A percentile compares a stretch with the other conserved stretches of the same genome.
These are phyloP conservation scores for Caenorhabditis brenneri DNA, from an alignment of 1,140 invertebrate species.

Conservation along the genomic window DNA sequence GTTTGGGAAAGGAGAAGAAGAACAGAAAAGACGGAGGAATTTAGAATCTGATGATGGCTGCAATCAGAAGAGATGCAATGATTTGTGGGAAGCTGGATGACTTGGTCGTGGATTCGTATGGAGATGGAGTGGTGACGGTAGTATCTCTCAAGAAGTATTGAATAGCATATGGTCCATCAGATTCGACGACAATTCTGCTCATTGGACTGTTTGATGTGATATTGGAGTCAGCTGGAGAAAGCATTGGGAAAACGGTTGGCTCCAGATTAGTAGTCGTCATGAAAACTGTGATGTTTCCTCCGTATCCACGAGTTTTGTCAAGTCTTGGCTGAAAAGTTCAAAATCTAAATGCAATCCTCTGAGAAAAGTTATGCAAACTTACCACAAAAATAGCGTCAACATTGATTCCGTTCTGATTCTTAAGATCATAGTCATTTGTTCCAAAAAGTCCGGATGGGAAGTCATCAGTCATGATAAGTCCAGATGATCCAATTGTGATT, in stretches of 20 bases:
- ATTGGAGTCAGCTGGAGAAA: background rate
- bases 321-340: background rate
- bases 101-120: background rate
- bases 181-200: background rate
- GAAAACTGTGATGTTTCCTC: background rate
- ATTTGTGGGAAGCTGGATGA: conserved; percentile 4
- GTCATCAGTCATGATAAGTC: background rate
- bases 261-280: background rate
- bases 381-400: background rate
- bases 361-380: too few species aligned
- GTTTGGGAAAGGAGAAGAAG: background rate
- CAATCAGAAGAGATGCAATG: background rate
- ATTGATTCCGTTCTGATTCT: background rate
- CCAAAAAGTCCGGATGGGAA: background rate
- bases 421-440: background rate
- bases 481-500: background rate
- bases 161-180: conserved; percentile 10
- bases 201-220: conserved; percentile 6
- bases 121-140: conserved; percentile 14
- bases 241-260: background rate
- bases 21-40: background rate
- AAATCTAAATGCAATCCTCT: too few species aligned
- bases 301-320: background rate
- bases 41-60: background rate
- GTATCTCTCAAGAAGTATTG: conserved; percentile 22